Conservation (phyloP, 2,113 vertebrate species). For the Gobiocypris rarus region DNA sequence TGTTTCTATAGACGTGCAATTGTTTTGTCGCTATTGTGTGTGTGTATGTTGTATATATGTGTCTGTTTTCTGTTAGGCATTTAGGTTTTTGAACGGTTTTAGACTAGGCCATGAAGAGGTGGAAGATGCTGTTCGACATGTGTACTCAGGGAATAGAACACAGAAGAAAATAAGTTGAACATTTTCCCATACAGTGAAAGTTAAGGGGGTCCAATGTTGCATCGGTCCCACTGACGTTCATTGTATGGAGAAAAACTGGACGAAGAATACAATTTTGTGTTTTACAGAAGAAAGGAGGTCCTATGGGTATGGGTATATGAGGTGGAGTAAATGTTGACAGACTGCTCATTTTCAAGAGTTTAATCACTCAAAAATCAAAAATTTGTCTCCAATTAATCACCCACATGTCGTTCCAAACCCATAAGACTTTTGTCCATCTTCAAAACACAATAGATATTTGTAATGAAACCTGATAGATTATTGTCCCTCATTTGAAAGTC, state of each 20-base stretch:
- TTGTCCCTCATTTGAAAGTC: neutral
- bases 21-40: slow-evolving; percentile 39
- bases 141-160: neutral
- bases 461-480: neutral
- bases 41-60: slow-evolving; percentile 31
- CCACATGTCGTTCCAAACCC: neutral
- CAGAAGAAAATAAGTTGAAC: neutral
- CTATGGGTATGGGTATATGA: neutral
- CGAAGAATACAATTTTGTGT: neutral
- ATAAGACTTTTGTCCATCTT: neutral
- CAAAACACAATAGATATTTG: neutral
- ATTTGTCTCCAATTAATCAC: neutral
- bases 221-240: neutral
- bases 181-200: neutral
- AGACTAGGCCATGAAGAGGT: neutral
- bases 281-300: neutral
- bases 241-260: neutral
- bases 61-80: neutral
- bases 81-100: neutral
- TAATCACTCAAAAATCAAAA: neutral
- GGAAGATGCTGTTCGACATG: neutral
- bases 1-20: slow-evolving; percentile 43
- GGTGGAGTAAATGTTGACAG: neutral
- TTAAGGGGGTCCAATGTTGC: neutral
- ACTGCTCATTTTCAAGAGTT: neutral